Percentiles rank a stretch among this genome's conserved stretches.
phyloP scores from a whole-genome alignment of 37 sponge, comb jelly and placozoan genomes.

The Oopsacas minuta region DNA sequence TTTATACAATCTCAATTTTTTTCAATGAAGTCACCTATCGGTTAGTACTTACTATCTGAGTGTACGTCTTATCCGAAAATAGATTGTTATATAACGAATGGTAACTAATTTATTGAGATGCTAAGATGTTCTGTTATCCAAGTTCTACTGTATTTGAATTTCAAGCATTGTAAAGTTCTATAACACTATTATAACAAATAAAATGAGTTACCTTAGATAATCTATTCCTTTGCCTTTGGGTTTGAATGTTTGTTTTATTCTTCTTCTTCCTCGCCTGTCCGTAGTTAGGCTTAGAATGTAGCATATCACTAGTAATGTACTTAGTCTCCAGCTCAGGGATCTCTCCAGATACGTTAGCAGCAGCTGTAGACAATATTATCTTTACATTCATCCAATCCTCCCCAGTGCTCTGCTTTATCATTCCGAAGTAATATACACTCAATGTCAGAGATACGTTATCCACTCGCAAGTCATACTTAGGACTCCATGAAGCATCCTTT shows the following conservation, averaged over 20 bases:
- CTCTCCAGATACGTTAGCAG: conserved; percentile 65
- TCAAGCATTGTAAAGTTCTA: too few relatives aligned
- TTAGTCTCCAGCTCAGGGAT: conserved; percentile 44
- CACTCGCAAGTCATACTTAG: conserved; percentile 81
- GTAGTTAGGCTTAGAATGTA: conserved; percentile 12
- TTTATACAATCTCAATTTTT: too few relatives aligned
- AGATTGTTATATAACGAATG: too few relatives aligned
- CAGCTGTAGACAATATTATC: conserved; percentile 63
- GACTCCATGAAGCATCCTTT: conserved; percentile 66
- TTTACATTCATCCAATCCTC: conserved; percentile 69
- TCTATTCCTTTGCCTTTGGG: neutral
- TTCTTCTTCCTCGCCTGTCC: neutral
- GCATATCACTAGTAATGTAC: conserved; percentile 26
- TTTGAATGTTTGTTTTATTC: conserved; percentile 18
- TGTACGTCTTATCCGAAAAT: too few relatives aligned
- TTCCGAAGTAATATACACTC: conserved; percentile 70
- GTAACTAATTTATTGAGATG: too few relatives aligned
- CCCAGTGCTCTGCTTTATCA: conserved; percentile 75
- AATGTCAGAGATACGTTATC: conserved; percentile 47
- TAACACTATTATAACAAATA: too few relatives aligned
- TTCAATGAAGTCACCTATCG: too few relatives aligned
- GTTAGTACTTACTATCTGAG: too few relatives aligned
- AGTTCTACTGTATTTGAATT: too few relatives aligned
- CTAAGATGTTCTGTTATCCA: too few relatives aligned
- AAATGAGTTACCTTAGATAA: neutral